Conservation (phyloP, 2,888 invertebrate species). For the Rhyacophila evoluta region DNA sequence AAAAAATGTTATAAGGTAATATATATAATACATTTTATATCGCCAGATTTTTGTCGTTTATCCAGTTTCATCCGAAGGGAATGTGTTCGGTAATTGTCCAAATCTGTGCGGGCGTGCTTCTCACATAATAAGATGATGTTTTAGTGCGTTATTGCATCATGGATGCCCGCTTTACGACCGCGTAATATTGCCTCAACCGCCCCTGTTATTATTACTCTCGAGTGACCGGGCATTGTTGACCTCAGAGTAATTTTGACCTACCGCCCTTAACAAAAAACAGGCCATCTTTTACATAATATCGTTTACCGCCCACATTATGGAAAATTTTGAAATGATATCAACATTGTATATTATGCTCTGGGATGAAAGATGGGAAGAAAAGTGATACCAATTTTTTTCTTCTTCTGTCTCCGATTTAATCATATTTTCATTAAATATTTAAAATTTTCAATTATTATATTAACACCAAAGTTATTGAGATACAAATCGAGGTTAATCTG, state of each 20-base stretch:
- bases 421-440: no score
- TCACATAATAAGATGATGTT: conserved; percentile 47
- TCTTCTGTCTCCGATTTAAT: no score
- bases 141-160: conserved; percentile 42
- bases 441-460: no score
- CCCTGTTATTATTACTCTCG: conserved; percentile 14
- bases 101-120: background rate
- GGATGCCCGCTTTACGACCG: conserved; percentile 34
- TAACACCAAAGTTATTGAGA: no score
- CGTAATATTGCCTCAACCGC: background rate
- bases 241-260: background rate
- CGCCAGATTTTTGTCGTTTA: conserved; percentile 6
- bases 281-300: background rate
- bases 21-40: no score
- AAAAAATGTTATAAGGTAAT: no score
- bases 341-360: no score
- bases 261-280: background rate
- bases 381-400: no score
- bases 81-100: background rate
- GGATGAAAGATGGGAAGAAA: no score
- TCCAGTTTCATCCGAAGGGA: background rate
- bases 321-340: no score
- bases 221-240: background rate
- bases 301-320: no score
- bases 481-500: no score